Conservation (phyloP, 2,113 vertebrate genomes). For the Podarcis muralis region DNA sequence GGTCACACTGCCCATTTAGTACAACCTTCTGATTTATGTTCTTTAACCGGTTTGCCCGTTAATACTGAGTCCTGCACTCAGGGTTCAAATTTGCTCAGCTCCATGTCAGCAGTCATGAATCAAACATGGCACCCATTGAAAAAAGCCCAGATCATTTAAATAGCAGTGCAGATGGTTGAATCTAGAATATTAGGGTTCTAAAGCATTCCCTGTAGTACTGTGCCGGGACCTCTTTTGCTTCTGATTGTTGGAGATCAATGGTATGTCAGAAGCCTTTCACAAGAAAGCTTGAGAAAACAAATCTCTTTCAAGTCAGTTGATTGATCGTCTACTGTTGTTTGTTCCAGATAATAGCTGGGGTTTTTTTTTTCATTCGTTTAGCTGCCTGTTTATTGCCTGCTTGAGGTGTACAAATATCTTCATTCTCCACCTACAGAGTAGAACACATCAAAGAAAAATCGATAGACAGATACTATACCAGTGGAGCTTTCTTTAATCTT, state of each 20-base stretch:
- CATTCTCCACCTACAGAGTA: conserved; percentile 45
- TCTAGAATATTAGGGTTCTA: neutral
- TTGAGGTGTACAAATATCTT: conserved; percentile 21
- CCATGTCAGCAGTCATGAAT: no score
- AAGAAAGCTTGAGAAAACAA: conserved; percentile 14
- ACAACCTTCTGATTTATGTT: no score
- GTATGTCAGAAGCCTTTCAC: neutral
- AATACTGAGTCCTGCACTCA: no score
- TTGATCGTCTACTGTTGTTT: conserved; percentile 22
- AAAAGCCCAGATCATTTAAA: neutral
- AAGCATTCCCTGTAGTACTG: neutral
- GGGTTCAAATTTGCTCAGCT: no score
- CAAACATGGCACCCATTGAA: no score
- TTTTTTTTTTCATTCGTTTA: conserved; percentile 3
- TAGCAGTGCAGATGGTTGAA: neutral
- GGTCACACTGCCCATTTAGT: no score
- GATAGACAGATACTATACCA: conserved; percentile 38
- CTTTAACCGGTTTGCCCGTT: no score
- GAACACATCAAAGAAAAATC: conserved; percentile 45
- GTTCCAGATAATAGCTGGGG: neutral
- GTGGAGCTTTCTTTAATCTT: conserved; percentile 24
- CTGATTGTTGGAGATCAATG: conserved; percentile 48
- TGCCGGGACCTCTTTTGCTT: neutral
- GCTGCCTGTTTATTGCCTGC: conserved; percentile 14
- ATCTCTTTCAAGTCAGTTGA: conserved; percentile 28